Conservation (phyloP, 2,888 invertebrate species). For the Omphaloscelis lunosa region DNA sequence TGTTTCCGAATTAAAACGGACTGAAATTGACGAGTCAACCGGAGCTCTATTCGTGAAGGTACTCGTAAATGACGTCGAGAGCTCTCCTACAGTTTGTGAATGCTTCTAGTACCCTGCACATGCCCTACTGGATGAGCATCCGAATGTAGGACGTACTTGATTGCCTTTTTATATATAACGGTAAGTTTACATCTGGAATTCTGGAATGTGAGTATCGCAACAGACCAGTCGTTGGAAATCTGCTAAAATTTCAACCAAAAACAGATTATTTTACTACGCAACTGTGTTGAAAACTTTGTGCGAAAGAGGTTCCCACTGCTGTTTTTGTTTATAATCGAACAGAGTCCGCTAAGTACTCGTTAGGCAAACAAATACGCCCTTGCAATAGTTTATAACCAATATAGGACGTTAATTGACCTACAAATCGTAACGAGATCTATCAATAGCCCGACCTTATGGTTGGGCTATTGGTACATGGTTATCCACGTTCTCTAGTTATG, state of each 20-base stretch:
- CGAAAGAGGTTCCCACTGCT: background rate
- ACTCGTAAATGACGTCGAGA: constrained; percentile 48
- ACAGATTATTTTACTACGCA: background rate
- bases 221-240: background rate
- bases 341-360: constrained; percentile 5
- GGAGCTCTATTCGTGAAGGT: constrained; percentile 35
- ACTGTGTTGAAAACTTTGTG: background rate
- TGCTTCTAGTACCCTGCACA: constrained; percentile 41
- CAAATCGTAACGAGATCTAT: constrained; percentile 51
- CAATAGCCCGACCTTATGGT: constrained; percentile 37
- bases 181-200: constrained; percentile 10
- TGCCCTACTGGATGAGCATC: constrained; percentile 30
- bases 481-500: constrained; percentile 62
- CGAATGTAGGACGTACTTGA: constrained; percentile 46
- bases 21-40: constrained; percentile 41
- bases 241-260: background rate
- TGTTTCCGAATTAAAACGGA: constrained; percentile 24
- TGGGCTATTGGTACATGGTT: no score
- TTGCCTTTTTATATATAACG: constrained; percentile 33
- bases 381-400: constrained; percentile 56
- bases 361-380: constrained; percentile 62
- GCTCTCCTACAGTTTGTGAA: constrained; percentile 42
- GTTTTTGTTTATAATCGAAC: background rate
- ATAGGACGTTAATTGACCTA: constrained; percentile 67
- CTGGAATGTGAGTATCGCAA: constrained; percentile 12